Percentiles rank a stretch among this genome's conserved stretches.
Conservation (phyloP, 2,113 vertebrate species). For the Corapipo altera region DNA sequence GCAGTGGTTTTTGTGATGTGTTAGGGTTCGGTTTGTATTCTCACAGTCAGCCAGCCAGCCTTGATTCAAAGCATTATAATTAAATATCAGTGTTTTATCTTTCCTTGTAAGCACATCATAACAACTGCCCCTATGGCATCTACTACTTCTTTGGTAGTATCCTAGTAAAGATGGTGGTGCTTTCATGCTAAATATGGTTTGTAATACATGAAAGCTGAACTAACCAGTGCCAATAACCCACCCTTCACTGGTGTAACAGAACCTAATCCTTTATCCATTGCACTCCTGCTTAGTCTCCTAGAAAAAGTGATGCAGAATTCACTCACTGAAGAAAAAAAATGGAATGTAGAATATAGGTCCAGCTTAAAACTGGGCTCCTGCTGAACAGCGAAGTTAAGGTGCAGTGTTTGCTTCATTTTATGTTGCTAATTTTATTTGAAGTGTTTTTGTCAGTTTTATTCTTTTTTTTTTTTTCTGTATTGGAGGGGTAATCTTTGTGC, state of each 20-base stretch:
- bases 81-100: neutral
- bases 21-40: neutral
- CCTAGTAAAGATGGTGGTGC: neutral
- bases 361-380: neutral
- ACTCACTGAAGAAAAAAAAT: neutral
- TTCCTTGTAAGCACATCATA: neutral
- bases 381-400: neutral
- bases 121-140: neutral
- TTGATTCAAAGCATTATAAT: neutral
- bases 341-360: neutral
- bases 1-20: conserved; percentile 17
- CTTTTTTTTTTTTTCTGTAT: neutral
- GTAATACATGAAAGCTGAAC: neutral
- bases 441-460: neutral
- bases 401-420: neutral
- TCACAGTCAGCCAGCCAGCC: neutral
- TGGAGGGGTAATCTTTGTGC: neutral
- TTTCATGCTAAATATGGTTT: neutral
- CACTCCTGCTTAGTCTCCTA: neutral
- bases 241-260: neutral
- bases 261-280: neutral
- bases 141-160: neutral
- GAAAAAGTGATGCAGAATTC: neutral
- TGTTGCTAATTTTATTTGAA: neutral
- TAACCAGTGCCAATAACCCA: neutral